These are phyloP conservation scores for Anastatus disparis DNA, from an alignment of 1,140 invertebrate species.

Conservation along the genomic window DNA sequence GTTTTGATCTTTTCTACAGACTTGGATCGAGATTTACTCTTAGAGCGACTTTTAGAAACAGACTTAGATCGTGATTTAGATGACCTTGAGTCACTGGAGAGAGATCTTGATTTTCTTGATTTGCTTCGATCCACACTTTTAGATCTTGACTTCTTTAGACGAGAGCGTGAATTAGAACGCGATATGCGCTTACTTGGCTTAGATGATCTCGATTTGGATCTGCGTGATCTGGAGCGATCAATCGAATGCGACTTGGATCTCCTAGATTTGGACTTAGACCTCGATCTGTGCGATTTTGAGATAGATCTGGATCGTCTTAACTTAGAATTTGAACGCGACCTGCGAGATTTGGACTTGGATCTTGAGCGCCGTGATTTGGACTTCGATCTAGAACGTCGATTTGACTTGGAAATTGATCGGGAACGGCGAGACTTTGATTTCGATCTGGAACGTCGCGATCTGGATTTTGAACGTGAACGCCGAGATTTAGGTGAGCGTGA, in stretches of 20 bases:
- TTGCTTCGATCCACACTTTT: conserved; percentile 61
- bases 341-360: conserved; percentile 54
- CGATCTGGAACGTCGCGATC: conserved; percentile 49
- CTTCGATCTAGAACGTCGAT: conserved; percentile 51
- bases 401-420: conserved; percentile 49
- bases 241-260: conserved; percentile 51
- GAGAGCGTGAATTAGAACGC: conserved; percentile 49
- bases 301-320: conserved; percentile 60
- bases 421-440: conserved; percentile 60
- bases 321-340: conserved; percentile 51
- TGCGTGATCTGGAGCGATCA: conserved; percentile 48
- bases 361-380: conserved; percentile 51
- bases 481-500: conserved; percentile 55
- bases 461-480: conserved; percentile 50
- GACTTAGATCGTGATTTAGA: conserved; percentile 61
- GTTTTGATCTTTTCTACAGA: conserved; percentile 64
- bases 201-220: conserved; percentile 52
- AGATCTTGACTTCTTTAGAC: conserved; percentile 59
- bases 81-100: conserved; percentile 58
- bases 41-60: conserved; percentile 37
- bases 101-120: conserved; percentile 58
- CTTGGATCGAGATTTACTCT: conserved; percentile 61
- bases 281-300: conserved; percentile 60
- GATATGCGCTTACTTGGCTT: conserved; percentile 56
- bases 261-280: conserved; percentile 56